Evolutionary conservation across 2,888 invertebrate species (phyloP), one percentile per base, ranked within the genome.

Genomic region (Hemicrepidius hirtus): DNA sequence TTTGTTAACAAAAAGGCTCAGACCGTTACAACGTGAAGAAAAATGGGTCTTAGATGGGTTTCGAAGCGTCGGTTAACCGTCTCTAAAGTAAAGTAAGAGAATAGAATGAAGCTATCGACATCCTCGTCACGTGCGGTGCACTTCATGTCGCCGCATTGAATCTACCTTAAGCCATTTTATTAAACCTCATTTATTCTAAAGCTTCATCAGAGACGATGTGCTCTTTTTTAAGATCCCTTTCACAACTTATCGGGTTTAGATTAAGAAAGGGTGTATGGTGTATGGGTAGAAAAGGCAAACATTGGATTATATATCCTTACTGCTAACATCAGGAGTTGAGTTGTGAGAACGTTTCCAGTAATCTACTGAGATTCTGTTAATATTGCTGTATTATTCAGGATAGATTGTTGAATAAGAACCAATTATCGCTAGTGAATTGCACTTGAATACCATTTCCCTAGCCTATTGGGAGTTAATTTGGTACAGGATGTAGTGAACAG

Each of bases 101-200:
- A 74, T 68, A 77, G 78, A 80, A 81, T 80, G 80, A 75, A 78
- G 78, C 75, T 66, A 80, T 82, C 77, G 76, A 76, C 76, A 82
- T 73, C 69, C 79, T 60, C 68, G 78, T 82, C 82, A 82, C 82
- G 82, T 81, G 76, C 78, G 74, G 79, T 76, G 78, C 80, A 80
- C 81, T 81, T 76, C 78, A 81, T 81, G 81, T 81, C 77, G 70
- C 77, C 75, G 79, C 80, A 80, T 80, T 78, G 80, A 79, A 81
- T 80, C 79, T 77, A 81, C 78, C 81, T 81, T 80, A 77, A 82
- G 80, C 81, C 80, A 77, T 82, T 81, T 82, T 81, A 81, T 81
- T 80, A 80, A 82, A 82, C 78, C 79, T 80, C 81, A 81, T 82
- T 82, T 82, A 82, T 81, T 81, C 78, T 75, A 76, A 78, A 78